Conservation (phyloP, 2,113 vertebrate genomes). For the Mormyrus lacerda region DNA sequence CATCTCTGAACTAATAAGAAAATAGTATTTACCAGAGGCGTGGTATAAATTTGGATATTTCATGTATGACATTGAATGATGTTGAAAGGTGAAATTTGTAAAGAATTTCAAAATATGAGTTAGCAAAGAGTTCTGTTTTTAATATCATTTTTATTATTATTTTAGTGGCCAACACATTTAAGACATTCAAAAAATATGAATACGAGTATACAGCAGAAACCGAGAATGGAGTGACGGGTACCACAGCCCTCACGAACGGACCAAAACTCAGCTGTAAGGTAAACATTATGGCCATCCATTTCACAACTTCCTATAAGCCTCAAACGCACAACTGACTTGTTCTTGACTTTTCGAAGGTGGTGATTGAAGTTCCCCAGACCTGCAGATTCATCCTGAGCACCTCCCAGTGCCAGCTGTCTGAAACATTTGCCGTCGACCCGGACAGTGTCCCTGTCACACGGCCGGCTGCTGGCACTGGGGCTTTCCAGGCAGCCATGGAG, state of each 20-base stretch:
- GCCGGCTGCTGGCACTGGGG: slow-evolving; percentile 61
- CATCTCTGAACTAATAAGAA: not conserved
- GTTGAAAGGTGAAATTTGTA: not conserved
- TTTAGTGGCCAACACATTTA: slow-evolving; percentile 75
- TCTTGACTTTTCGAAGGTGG: slow-evolving; percentile 58
- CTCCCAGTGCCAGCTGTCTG: slow-evolving; percentile 72
- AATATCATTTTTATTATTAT: slow-evolving; percentile 18
- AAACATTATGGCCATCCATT: slow-evolving; percentile 12
- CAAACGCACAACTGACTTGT: not conserved
- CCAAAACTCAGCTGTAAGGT: slow-evolving; percentile 77
- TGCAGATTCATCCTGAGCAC: slow-evolving; percentile 74
- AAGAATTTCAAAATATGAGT: not conserved
- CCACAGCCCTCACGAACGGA: slow-evolving; percentile 60
- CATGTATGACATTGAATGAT: not conserved
- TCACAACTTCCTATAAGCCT: not conserved
- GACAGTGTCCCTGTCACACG: slow-evolving; percentile 54
- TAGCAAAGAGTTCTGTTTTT: not conserved
- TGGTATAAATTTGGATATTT: not conserved
- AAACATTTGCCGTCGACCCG: slow-evolving; percentile 49
- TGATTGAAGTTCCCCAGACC: slow-evolving; percentile 79
- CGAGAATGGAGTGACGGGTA: slow-evolving; percentile 65
- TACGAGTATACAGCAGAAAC: slow-evolving; percentile 77
- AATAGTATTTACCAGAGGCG: not conserved
- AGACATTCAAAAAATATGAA: slow-evolving; percentile 68
- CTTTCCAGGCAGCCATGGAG: slow-evolving; percentile 75